A percentile compares a stretch with the other conserved stretches of the same genome.
Conservation (phyloP, 2,113 vertebrate species). For the Pithys albifrons region DNA sequence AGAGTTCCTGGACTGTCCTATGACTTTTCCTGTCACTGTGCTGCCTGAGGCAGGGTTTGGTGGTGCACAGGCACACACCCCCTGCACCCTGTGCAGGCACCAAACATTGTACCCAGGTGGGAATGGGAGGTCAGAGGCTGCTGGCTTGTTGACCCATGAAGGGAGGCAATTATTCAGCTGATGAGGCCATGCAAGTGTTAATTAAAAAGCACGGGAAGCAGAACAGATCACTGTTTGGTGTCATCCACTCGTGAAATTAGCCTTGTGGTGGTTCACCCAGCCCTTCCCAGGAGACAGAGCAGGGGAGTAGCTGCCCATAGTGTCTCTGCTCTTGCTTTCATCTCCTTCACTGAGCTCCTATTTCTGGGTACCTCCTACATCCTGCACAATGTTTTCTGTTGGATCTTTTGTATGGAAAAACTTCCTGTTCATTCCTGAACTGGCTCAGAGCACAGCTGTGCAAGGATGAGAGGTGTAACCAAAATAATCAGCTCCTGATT, state of each 20-base stretch:
- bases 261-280: neutral
- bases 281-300: neutral
- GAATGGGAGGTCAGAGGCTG: constrained; percentile 1
- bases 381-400: neutral
- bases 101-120: neutral
- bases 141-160: constrained; percentile 63
- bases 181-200: constrained; percentile 63
- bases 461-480: neutral
- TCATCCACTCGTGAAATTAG: constrained; percentile 44
- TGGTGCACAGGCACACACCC: neutral
- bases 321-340: neutral
- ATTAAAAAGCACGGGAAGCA: constrained; percentile 65
- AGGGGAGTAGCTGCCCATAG: neutral
- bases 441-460: neutral
- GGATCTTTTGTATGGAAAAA: neutral
- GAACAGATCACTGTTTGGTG: constrained; percentile 61
- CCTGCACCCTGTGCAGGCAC: neutral
- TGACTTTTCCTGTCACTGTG: neutral
- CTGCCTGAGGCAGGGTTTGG: rapidly evolving
- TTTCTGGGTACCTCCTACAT: neutral
- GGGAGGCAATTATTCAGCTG: constrained; percentile 46
- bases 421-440: neutral
- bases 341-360: neutral
- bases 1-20: neutral
- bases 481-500: neutral